These are phyloP conservation scores for Platorchestia sp. DNA, from an alignment of 1,140 invertebrate genomes.

Conservation along the genomic window DNA sequence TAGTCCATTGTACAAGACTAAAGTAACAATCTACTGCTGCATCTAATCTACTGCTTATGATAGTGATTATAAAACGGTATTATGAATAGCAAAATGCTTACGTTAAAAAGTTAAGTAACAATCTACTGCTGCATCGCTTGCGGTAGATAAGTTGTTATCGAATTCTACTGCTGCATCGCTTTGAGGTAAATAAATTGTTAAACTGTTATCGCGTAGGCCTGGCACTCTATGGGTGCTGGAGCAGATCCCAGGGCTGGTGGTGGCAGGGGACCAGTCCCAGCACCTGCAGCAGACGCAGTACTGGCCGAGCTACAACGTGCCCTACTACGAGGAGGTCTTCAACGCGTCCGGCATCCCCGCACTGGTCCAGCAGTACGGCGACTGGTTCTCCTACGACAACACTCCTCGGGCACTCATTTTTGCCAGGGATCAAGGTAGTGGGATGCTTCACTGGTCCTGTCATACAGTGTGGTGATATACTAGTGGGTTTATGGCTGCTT, in stretches of 20 bases:
- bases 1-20: too few species aligned
- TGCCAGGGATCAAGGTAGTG: slow-evolving; percentile 74
- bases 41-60: too few species aligned
- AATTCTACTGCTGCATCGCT: too few species aligned
- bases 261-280: slow-evolving; percentile 79
- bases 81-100: too few species aligned
- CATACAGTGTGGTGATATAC: background rate
- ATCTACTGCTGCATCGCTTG: too few species aligned
- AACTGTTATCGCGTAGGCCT: slow-evolving; percentile 41
- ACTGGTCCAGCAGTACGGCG: slow-evolving; percentile 77
- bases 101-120: too few species aligned
- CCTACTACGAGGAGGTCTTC: slow-evolving; percentile 79
- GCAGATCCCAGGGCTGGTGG: slow-evolving; percentile 81
- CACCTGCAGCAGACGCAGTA: slow-evolving; percentile 78
- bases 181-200: slow-evolving; percentile 69
- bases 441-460: background rate
- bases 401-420: slow-evolving; percentile 79
- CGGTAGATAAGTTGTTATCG: too few species aligned
- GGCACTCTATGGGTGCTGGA: slow-evolving; percentile 83
- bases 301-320: slow-evolving; percentile 85
- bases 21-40: too few species aligned
- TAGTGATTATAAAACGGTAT: too few species aligned
- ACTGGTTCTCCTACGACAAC: slow-evolving; percentile 80
- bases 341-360: slow-evolving; percentile 75
- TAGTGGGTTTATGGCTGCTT: background rate